Evolutionary conservation across 1,140 invertebrate species (phyloP).

Genomic region (Lepidotrigona ventralis): DNA sequence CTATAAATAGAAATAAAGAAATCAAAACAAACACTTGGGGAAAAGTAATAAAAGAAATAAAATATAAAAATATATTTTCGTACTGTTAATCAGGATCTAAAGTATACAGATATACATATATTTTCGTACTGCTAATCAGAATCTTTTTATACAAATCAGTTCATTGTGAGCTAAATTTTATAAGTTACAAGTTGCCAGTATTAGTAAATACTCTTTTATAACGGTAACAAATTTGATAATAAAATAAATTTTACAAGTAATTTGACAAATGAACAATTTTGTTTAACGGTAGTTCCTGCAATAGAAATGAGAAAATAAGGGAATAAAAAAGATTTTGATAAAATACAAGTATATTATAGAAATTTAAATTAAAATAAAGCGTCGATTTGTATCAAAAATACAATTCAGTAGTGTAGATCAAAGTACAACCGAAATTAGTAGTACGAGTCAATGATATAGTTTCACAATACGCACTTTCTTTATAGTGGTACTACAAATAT

Average conservation of each 20-base stretch:
- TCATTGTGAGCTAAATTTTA: background rate
- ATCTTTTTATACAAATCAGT: background rate
- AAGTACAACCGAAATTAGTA: background rate
- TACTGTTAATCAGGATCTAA: no score
- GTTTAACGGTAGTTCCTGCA: background rate
- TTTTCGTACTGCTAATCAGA: background rate
- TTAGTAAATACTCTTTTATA: background rate
- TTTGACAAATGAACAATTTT: background rate
- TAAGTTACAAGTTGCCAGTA: background rate
- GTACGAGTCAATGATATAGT: background rate
- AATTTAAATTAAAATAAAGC: background rate
- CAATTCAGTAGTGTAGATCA: conserved; percentile 1
- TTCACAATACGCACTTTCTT: background rate
- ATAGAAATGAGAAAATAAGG: background rate
- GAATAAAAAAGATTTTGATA: background rate
- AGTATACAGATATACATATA: no score
- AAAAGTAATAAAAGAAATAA: no score
- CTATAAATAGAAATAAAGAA: conserved; percentile 11
- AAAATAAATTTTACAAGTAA: no score
- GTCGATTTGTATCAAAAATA: background rate
- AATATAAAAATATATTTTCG: no score
- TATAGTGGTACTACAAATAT: background rate
- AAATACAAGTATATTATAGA: background rate
- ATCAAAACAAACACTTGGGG: conserved; percentile 1
- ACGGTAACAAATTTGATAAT: background rate